phyloP scores from a whole-genome alignment of 2,888 invertebrate species.

The Hoplodrina ambigua region DNA sequence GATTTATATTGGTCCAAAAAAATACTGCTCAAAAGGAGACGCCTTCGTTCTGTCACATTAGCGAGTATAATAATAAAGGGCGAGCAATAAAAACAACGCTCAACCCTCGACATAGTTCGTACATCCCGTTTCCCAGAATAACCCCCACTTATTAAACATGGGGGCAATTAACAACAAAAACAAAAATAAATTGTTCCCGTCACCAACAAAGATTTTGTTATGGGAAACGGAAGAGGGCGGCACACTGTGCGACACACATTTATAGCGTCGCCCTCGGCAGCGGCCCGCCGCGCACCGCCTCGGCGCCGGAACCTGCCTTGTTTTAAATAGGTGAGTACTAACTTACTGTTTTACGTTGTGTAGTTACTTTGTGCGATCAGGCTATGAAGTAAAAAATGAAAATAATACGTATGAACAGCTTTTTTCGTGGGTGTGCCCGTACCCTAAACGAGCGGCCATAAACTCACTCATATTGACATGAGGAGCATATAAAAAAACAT shows the following conservation, averaged over 20 bases:
- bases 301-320: conserved; percentile 35
- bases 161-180: conserved; percentile 58
- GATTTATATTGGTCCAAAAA: not conserved
- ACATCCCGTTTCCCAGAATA: conserved; percentile 13
- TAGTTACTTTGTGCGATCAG: too few relatives aligned
- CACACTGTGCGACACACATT: conserved; percentile 48
- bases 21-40: not conserved
- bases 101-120: conserved; percentile 15
- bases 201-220: conserved; percentile 58
- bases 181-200: conserved; percentile 57
- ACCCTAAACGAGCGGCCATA: too few relatives aligned
- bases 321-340: conserved; percentile 29
- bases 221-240: conserved; percentile 52
- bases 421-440: too few relatives aligned
- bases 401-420: too few relatives aligned
- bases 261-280: conserved; percentile 32
- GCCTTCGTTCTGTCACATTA: not conserved
- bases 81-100: conserved; percentile 8
- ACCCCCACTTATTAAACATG: conserved; percentile 34
- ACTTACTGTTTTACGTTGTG: conserved; percentile 7
- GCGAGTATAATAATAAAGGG: conserved; percentile 3
- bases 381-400: too few relatives aligned
- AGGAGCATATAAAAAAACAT: too few relatives aligned
- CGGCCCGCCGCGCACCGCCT: conserved; percentile 1
- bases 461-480: too few relatives aligned